phyloP scores from a whole-genome alignment of 2,797 vertebrate genomes.

The Lemur catta region DNA sequence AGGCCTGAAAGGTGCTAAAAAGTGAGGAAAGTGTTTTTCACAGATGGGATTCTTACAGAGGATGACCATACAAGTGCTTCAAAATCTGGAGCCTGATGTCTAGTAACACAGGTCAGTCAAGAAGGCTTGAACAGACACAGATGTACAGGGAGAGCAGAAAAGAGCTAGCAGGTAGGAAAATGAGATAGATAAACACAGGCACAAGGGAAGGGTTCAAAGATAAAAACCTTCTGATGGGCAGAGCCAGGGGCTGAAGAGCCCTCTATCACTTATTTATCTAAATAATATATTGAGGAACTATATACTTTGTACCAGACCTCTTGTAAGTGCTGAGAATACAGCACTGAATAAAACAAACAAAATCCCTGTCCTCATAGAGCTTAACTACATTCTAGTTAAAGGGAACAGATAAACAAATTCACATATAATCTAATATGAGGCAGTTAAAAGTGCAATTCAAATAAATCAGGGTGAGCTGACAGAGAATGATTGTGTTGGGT shows the following conservation, averaged over 20 bases:
- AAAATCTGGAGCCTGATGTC: neutral
- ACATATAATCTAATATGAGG: neutral
- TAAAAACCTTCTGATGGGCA: neutral
- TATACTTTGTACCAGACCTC: neutral
- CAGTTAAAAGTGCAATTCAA: neutral
- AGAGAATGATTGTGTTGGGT: neutral
- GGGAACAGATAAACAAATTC: neutral
- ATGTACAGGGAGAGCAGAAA: neutral
- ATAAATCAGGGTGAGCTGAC: neutral
- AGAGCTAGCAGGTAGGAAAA: neutral
- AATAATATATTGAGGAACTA: neutral
- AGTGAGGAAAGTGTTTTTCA: neutral
- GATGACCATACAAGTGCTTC: neutral
- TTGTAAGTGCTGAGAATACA: neutral
- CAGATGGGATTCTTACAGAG: neutral
- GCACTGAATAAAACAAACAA: neutral
- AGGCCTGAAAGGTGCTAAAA: neutral
- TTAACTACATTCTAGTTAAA: neutral
- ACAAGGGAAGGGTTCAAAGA: neutral
- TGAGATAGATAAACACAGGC: neutral
- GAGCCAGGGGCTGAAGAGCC: neutral
- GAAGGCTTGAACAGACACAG: neutral
- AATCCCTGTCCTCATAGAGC: neutral
- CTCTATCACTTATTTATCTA: neutral
- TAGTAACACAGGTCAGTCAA: neutral